Evolutionary conservation across 1,140 invertebrate species (phyloP).

Genomic region (Drosophila ogumai): DNA sequence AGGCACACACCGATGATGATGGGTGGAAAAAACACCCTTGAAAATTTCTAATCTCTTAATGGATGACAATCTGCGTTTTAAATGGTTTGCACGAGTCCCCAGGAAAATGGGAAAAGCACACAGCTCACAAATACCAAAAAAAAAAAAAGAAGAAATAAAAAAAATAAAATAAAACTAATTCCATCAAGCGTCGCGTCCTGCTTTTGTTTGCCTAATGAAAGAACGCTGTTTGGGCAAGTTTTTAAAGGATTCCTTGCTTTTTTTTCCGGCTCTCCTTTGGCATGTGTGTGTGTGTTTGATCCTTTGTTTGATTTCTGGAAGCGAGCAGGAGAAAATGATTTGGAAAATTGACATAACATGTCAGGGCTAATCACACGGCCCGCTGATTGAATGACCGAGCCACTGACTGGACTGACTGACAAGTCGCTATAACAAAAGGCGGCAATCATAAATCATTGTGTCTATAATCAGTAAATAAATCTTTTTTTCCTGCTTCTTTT

Average conservation of each 20-base stretch:
- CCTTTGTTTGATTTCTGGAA: slow-evolving; percentile 62
- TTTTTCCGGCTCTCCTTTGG: not conserved
- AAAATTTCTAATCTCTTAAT: slow-evolving; percentile 83
- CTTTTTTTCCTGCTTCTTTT: slow-evolving; percentile 45
- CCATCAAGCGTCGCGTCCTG: slow-evolving; percentile 65
- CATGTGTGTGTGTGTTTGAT: slow-evolving; percentile 10
- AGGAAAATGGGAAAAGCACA: slow-evolving; percentile 34
- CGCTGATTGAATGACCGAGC: slow-evolving; percentile 53
- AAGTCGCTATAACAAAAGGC: slow-evolving; percentile 39
- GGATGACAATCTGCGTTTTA: slow-evolving; percentile 83
- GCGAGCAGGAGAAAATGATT: slow-evolving; percentile 64
- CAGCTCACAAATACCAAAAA: slow-evolving; percentile 10
- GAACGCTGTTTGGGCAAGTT: slow-evolving; percentile 78
- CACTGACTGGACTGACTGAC: slow-evolving; percentile 30
- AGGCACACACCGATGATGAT: slow-evolving; percentile 2
- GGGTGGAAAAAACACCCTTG: slow-evolving; percentile 67
- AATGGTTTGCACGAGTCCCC: slow-evolving; percentile 72
- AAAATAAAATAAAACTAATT: slow-evolving; percentile 79
- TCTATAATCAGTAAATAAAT: slow-evolving; percentile 74
- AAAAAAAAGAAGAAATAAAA: slow-evolving; percentile 42
- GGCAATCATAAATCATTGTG: slow-evolving; percentile 68
- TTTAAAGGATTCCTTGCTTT: slow-evolving; percentile 66
- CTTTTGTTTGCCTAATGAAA: slow-evolving; percentile 81
- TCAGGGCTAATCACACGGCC: slow-evolving; percentile 75
- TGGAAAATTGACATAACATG: slow-evolving; percentile 80